Evolutionary conservation across 1,140 invertebrate species (phyloP).

Genomic region (Listronotus oregonensis): DNA sequence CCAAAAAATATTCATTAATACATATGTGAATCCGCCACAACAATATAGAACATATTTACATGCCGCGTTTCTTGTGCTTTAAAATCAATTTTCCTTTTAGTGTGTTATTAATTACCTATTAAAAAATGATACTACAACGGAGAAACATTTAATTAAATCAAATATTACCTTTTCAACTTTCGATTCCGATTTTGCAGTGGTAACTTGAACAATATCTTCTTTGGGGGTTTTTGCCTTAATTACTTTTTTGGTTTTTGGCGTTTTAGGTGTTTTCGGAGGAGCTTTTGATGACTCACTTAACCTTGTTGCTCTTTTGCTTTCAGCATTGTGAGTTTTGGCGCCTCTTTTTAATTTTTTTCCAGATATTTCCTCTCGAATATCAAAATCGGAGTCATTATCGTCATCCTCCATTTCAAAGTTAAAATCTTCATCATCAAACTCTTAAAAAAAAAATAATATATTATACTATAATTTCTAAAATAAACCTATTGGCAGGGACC

Average conservation of each 20-base stretch:
- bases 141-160: neutral
- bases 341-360: constrained; percentile 32
- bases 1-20: too few relatives aligned
- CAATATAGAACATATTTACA: too few relatives aligned
- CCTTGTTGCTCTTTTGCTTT: constrained; percentile 48
- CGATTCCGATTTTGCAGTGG: constrained; percentile 4
- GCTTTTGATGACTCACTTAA: constrained; percentile 33
- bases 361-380: constrained; percentile 53
- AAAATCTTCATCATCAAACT: constrained; percentile 37
- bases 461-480: too few relatives aligned
- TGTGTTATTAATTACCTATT: too few relatives aligned
- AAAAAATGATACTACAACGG: too few relatives aligned
- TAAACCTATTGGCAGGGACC: too few relatives aligned
- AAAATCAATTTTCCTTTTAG: too few relatives aligned
- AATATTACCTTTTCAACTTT: constrained; percentile 18
- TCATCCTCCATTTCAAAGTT: constrained; percentile 44
- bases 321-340: constrained; percentile 13
- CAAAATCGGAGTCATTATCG: constrained; percentile 53
- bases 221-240: constrained; percentile 6
- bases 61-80: too few relatives aligned
- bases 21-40: too few relatives aligned
- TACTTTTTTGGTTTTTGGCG: constrained; percentile 27
- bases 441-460: neutral
- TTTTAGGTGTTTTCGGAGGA: constrained; percentile 30
- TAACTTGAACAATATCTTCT: constrained; percentile 16